Base-by-base conservation (phyloP, 2,113 vertebrate genomes). In the Stigmatopora nigra region DNA sequence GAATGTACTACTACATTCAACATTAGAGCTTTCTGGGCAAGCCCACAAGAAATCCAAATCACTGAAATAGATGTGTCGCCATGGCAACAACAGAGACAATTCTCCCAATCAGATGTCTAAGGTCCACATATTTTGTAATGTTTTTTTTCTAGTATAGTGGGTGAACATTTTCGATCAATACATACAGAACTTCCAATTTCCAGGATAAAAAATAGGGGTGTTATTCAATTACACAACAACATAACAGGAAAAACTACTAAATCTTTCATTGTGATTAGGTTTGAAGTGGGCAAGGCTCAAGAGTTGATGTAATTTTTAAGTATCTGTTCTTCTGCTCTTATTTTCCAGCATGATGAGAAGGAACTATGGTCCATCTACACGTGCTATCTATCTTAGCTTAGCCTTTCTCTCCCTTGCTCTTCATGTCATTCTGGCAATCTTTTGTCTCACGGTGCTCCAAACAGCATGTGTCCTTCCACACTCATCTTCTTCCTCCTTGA, bases 351-450 rank as follows among this genome's bases (percentile, higher is more conserved):
- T 84, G 73, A 64, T 79, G 59, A 79, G 62, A 47, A 65, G n/a
- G 0, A 75, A 80, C 45, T 47, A 83, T 16, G 78, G 83, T 41
- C 90, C 81, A 51, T 87, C 90, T 72, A 84, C 87, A 31, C 91
- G 85, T 80, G 67, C 86, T 22, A n/a, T 87, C 59, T 88, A 91
- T 51, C 83, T 90, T 52, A 53, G 87, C 46, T 81, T 94, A 67
- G 73, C 91, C 0, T 82, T 84, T 62, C 59, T 92, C 66, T 89
- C 87, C 61, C 71, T 93, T 56, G 69, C 87, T 10, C 67, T 93
- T 47, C 91, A 92, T 71, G 68, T 93, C 67, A 73, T 77, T 0
- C 72, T 92, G 79, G 89, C 91, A 38, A 60, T 91, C 17, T 78
- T 88, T 55, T 82, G 90, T 62, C 64, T 89, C 78, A 12, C 46